Evolutionary conservation across 2,797 vertebrate species (phyloP).

Genomic region (Momotus momota): DNA sequence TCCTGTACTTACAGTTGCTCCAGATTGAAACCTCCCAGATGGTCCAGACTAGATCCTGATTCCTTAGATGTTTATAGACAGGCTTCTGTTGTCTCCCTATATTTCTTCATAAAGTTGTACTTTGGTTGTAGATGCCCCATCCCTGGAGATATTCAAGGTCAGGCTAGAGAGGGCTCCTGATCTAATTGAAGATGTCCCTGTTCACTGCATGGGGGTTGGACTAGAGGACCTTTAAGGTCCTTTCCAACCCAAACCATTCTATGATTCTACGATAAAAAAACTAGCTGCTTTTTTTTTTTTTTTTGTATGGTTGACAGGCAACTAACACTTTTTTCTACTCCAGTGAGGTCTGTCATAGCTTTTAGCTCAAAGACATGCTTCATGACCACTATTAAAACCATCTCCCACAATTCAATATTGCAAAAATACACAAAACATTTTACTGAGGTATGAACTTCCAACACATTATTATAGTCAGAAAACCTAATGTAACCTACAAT

Average conservation of each 20-base stretch:
- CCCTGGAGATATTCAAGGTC: not conserved
- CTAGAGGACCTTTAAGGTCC: not conserved
- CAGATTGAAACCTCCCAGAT: not conserved
- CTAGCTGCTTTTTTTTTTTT: not conserved
- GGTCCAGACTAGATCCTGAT: not conserved
- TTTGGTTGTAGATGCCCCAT: not conserved
- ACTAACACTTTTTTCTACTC: not conserved
- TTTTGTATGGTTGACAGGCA: not conserved
- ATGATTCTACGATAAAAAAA: not conserved
- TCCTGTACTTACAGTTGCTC: not conserved
- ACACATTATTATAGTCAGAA: not conserved
- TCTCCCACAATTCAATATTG: not conserved
- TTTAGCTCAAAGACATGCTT: not conserved
- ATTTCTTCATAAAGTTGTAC: not conserved
- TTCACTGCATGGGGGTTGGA: not conserved
- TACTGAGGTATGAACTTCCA: not conserved
- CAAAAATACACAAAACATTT: not conserved
- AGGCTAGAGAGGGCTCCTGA: fast-evolving
- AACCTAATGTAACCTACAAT: not conserved
- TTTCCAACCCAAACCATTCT: not conserved
- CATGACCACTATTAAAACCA: not conserved
- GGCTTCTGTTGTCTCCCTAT: not conserved
- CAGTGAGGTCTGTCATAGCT: not conserved
- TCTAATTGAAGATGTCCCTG: not conserved
- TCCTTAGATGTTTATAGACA: not conserved